These are phyloP conservation scores for Geodia barretti DNA, from an alignment of 37 sponge, comb jelly and placozoan genomes.

Conservation along the genomic window DNA sequence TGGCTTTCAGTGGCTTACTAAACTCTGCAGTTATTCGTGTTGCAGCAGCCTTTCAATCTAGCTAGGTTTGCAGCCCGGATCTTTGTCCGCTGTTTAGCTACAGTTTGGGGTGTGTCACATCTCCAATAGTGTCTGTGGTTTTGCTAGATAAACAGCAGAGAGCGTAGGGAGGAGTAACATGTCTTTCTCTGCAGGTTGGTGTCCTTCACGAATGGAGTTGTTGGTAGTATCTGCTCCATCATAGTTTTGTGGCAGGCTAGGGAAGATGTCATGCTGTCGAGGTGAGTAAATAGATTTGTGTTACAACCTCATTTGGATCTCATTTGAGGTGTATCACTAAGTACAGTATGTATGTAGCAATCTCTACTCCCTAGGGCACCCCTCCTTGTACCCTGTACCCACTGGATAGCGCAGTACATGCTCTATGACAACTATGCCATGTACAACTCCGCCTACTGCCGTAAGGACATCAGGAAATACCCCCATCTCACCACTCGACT, in stretches of 20 bases:
- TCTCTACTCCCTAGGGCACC: not conserved
- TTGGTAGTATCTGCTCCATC: not conserved
- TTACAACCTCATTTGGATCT: too few relatives aligned
- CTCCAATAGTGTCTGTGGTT: too few relatives aligned
- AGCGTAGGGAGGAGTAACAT: not conserved
- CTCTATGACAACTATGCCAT: slow-evolving; percentile 6
- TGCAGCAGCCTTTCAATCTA: too few relatives aligned
- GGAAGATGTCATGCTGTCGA: not conserved
- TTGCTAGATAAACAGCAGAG: too few relatives aligned
- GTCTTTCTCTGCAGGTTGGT: not conserved
- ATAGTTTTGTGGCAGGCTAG: slow-evolving; percentile 20
- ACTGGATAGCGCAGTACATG: slow-evolving; percentile 48
- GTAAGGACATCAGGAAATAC: not conserved
- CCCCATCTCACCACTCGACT: not conserved
- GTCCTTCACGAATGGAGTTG: not conserved
- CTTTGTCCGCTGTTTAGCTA: too few relatives aligned
- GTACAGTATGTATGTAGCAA: too few relatives aligned
- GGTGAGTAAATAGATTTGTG: not conserved
- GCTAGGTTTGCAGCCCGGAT: too few relatives aligned
- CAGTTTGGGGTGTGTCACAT: too few relatives aligned
- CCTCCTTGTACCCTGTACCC: slow-evolving; percentile 18
- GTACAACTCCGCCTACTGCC: not conserved
- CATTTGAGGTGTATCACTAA: too few relatives aligned
- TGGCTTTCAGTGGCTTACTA: too few relatives aligned
- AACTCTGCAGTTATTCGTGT: too few relatives aligned